Evolutionary conservation across 2,888 invertebrate species (phyloP).

Genomic region (Tromatobia lineatoria): DNA sequence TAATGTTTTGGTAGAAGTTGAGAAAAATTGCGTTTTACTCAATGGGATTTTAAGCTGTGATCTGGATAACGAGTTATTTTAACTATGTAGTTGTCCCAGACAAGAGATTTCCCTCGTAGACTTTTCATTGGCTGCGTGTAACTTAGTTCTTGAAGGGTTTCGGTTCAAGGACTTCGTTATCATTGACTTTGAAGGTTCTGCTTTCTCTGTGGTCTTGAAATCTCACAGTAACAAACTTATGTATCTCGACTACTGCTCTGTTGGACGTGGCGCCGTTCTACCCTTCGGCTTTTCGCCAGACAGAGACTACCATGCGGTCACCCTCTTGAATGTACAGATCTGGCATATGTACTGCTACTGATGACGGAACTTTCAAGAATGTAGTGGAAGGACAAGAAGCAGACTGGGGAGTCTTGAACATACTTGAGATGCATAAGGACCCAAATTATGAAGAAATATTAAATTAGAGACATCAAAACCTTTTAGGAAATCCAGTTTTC

Average conservation of each 20-base stretch:
- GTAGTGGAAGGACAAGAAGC: constrained; percentile 44
- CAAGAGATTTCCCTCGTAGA: constrained; percentile 8
- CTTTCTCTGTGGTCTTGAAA: neutral
- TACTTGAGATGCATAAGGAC: constrained; percentile 26
- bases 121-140: neutral
- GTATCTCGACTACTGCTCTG: constrained; percentile 28
- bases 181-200: constrained; percentile 26
- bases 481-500: neutral
- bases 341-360: neutral
- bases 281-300: constrained; percentile 34
- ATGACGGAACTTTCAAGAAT: constrained; percentile 30
- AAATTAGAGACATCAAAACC: neutral
- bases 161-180: constrained; percentile 47
- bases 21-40: too few species aligned
- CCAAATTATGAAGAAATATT: neutral
- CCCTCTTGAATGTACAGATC: constrained; percentile 47
- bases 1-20: too few species aligned
- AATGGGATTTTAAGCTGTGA: too few species aligned
- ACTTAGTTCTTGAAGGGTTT: constrained; percentile 15
- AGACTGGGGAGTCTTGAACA: constrained; percentile 38
- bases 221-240: constrained; percentile 28
- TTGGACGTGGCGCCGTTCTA: constrained; percentile 53
- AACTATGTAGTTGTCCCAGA: neutral
- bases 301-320: constrained; percentile 34
- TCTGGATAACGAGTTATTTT: too few species aligned